These are phyloP conservation scores for Campylomormyrus tamandua DNA, from an alignment of 2,113 vertebrate species.

Conservation along the genomic window DNA sequence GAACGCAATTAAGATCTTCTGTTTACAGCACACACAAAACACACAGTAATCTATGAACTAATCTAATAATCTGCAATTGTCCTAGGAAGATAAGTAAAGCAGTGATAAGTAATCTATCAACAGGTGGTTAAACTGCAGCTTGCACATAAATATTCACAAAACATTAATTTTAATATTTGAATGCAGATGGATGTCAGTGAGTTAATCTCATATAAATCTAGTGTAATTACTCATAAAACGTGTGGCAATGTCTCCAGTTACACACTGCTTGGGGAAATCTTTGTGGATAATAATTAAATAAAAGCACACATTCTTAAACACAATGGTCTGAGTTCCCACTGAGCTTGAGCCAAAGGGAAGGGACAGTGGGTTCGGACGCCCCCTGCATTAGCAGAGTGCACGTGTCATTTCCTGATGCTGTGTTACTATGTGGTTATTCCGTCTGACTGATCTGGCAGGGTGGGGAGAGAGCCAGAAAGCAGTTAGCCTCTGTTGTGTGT, in stretches of 20 bases:
- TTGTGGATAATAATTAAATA: not conserved
- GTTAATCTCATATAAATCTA: not conserved
- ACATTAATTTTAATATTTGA: not conserved
- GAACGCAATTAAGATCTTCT: too few relatives aligned
- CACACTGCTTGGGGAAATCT: not conserved
- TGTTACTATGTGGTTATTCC: constrained; percentile 38
- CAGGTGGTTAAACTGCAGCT: not conserved
- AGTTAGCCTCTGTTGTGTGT: constrained; percentile 43
- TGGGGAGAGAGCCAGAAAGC: constrained; percentile 45
- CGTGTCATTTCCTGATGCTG: not conserved
- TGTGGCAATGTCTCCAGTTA: not conserved
- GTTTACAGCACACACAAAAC: not conserved
- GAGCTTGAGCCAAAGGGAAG: not conserved
- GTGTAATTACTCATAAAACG: not conserved
- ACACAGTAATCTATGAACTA: not conserved
- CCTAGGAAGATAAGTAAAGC: not conserved
- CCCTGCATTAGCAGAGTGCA: constrained; percentile 51
- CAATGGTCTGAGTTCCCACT: not conserved
- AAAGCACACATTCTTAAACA: not conserved
- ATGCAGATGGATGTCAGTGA: not conserved
- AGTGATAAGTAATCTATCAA: not conserved
- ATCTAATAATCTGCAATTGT: not conserved
- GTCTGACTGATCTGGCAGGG: constrained; percentile 57
- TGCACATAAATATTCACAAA: not conserved
- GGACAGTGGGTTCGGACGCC: constrained; percentile 25